These are phyloP conservation scores for Oedothorax gibbosus DNA, from an alignment of 1,140 invertebrate species.

Conservation along the genomic window DNA sequence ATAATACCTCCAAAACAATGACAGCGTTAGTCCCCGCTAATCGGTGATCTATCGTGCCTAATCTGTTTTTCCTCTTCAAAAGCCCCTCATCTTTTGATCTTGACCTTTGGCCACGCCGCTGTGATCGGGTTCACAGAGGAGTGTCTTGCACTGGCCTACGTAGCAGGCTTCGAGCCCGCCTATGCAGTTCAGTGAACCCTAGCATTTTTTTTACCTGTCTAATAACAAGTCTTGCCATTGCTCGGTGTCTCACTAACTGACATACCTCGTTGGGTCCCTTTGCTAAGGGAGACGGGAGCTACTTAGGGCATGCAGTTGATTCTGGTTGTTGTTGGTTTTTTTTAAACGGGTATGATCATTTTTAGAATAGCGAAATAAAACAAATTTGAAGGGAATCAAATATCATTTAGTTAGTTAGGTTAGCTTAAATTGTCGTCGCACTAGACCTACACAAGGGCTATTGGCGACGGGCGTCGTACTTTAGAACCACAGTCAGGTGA, in stretches of 20 bases:
- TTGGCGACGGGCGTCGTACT: too few species aligned
- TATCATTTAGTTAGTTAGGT: too few species aligned
- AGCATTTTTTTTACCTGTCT: conserved; percentile 14
- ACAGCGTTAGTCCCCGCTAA: neutral
- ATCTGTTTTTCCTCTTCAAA: neutral
- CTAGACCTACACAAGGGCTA: too few species aligned
- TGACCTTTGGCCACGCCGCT: conserved; percentile 21
- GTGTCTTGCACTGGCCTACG: conserved; percentile 19
- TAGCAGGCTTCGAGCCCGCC: conserved; percentile 13
- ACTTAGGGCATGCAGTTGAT: too few species aligned
- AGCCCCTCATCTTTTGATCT: conserved; percentile 2
- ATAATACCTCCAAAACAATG: too few species aligned
- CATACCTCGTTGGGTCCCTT: neutral
- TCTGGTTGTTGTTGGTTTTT: too few species aligned
- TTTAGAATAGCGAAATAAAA: too few species aligned
- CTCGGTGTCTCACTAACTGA: conserved; percentile 33
- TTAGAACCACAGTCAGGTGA: too few species aligned
- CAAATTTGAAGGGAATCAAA: too few species aligned
- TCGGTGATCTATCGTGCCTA: neutral
- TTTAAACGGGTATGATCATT: too few species aligned
- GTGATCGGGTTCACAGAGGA: conserved; percentile 16
- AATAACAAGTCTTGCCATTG: conserved; percentile 16
- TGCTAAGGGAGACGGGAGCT: too few species aligned
- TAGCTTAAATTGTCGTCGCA: too few species aligned
- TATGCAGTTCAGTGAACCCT: conserved; percentile 34